A percentile compares a stretch with the other conserved stretches of the same genome.
These are phyloP conservation scores for Penaeus indicus DNA, from an alignment of 1,140 invertebrate species.

Conservation along the genomic window DNA sequence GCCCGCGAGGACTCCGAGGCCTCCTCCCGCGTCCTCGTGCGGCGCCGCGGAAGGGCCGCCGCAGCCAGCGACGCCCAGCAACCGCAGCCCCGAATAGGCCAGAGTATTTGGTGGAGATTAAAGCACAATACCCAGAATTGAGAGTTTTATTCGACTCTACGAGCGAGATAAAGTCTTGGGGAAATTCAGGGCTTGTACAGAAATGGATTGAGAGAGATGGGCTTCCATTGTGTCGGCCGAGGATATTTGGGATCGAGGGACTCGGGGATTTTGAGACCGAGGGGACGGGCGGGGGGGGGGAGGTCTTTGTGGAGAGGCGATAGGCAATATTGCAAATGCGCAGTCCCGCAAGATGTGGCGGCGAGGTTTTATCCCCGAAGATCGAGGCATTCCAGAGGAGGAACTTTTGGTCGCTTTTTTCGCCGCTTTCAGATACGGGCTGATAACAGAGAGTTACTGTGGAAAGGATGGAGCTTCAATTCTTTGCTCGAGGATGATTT, in stretches of 20 bases:
- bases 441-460: too few relatives aligned
- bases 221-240: conserved; percentile 21
- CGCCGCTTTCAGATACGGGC: too few relatives aligned
- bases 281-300: background rate
- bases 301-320: conserved; percentile 7
- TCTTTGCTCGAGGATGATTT: too few relatives aligned
- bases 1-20: too few relatives aligned
- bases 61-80: background rate
- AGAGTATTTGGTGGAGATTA: conserved; percentile 40
- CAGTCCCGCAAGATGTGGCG: background rate
- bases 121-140: conserved; percentile 39
- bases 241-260: too few relatives aligned
- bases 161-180: conserved; percentile 49
- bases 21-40: too few relatives aligned
- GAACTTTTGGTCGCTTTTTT: too few relatives aligned
- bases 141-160: conserved; percentile 43
- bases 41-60: too few relatives aligned
- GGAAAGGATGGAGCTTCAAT: too few relatives aligned
- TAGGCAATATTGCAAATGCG: conserved; percentile 43
- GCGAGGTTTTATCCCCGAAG: too few relatives aligned
- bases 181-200: conserved; percentile 36
- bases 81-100: background rate
- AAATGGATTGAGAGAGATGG: conserved; percentile 54
- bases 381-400: too few relatives aligned
- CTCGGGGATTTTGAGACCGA: conserved; percentile 12